Conservation (phyloP, 2,888 invertebrate species). For the Julus scanicus region DNA sequence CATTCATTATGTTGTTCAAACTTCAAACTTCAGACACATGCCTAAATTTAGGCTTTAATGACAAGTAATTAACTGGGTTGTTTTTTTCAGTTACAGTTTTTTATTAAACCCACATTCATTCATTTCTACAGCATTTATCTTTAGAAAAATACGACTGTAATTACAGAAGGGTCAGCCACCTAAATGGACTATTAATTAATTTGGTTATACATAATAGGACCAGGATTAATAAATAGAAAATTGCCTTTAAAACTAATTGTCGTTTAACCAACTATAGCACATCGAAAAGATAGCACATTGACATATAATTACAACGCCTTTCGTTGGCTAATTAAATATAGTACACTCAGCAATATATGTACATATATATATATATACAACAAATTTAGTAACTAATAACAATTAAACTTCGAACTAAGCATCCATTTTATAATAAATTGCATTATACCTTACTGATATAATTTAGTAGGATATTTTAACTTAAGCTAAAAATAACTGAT, state of each 20-base stretch:
- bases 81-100: not conserved
- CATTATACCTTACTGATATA: no score
- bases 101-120: not conserved
- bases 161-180: not conserved
- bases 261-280: not conserved
- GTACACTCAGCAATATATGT: not conserved
- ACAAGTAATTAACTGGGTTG: not conserved
- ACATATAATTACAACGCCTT: not conserved
- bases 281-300: not conserved
- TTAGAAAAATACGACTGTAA: not conserved
- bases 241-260: not conserved
- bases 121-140: not conserved
- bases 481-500: not conserved
- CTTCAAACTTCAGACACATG: not conserved
- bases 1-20: not conserved
- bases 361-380: not conserved
- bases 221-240: not conserved
- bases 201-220: not conserved
- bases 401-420: no score
- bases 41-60: not conserved
- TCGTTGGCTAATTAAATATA: not conserved
- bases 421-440: no score
- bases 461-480: no score
- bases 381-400: not conserved
- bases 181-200: not conserved